A percentile compares a stretch with the other conserved stretches of the same genome.
phyloP scores from a whole-genome alignment of 1,140 invertebrate genomes.

The Trissolcus basalis region DNA sequence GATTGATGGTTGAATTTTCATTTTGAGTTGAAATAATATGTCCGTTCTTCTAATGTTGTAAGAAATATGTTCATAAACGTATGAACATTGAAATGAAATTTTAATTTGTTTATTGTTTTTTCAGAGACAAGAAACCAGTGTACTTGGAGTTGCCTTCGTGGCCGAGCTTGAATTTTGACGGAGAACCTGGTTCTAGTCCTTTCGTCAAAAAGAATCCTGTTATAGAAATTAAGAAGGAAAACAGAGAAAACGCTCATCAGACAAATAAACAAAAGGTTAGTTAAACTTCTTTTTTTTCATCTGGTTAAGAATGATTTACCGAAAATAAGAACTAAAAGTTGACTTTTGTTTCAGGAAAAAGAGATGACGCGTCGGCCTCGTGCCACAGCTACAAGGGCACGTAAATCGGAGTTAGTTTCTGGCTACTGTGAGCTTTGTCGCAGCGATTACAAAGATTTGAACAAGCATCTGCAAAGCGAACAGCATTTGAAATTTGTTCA shows the following conservation, averaged over 20 bases:
- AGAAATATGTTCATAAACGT: no score
- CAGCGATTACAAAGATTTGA: slow-evolving; percentile 81
- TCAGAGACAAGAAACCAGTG: slow-evolving; percentile 72
- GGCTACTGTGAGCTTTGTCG: slow-evolving; percentile 88
- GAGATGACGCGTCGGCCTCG: slow-evolving; percentile 82
- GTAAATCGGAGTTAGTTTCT: slow-evolving; percentile 76
- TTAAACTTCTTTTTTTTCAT: not conserved
- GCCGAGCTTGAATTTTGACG: slow-evolving; percentile 74
- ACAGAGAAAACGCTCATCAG: slow-evolving; percentile 59
- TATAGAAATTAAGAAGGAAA: slow-evolving; percentile 69
- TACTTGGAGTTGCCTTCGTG: slow-evolving; percentile 73
- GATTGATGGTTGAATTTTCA: no score
- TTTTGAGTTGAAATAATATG: no score
- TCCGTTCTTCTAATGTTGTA: no score
- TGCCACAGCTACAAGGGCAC: slow-evolving; percentile 76
- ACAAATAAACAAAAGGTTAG: slow-evolving; percentile 65
- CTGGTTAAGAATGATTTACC: not conserved
- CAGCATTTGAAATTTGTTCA: slow-evolving; percentile 83
- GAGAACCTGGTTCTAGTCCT: slow-evolving; percentile 70
- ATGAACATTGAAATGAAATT: no score
- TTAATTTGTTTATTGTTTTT: slow-evolving; percentile 13
- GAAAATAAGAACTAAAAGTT: not conserved
- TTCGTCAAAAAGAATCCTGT: slow-evolving; percentile 61
- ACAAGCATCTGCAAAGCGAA: slow-evolving; percentile 82
- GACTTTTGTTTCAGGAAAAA: slow-evolving; percentile 63